phyloP scores from a whole-genome alignment of 2,113 vertebrate species.

The Ranitomeya variabilis region DNA sequence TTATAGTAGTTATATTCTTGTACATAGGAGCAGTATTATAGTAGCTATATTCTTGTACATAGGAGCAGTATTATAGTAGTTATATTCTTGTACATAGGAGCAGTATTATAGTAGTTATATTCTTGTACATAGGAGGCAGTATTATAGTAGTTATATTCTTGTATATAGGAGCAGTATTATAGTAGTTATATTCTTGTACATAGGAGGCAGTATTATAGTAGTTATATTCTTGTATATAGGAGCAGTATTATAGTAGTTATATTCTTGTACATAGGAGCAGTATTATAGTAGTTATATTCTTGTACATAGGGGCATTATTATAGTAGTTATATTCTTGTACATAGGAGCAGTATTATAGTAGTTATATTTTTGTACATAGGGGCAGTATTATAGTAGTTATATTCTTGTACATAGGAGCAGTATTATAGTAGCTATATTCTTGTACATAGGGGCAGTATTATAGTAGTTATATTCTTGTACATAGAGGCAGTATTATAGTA shows the following conservation, averaged over 20 bases:
- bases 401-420: neutral
- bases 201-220: neutral
- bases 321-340: no score
- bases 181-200: neutral
- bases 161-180: neutral
- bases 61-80: neutral
- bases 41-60: neutral
- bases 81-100: slow-evolving; percentile 1
- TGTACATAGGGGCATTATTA: no score
- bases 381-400: neutral
- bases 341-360: no score
- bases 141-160: neutral
- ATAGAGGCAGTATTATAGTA: neutral
- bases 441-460: neutral
- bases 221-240: neutral
- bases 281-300: neutral
- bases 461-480: neutral
- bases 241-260: slow-evolving; percentile 2
- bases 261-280: neutral
- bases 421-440: neutral
- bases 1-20: neutral
- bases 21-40: neutral
- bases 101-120: slow-evolving; percentile 5
- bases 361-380: neutral
- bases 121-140: neutral